Conservation (phyloP, 1,140 invertebrate genomes). For the Meloidogyne hapla region DNA sequence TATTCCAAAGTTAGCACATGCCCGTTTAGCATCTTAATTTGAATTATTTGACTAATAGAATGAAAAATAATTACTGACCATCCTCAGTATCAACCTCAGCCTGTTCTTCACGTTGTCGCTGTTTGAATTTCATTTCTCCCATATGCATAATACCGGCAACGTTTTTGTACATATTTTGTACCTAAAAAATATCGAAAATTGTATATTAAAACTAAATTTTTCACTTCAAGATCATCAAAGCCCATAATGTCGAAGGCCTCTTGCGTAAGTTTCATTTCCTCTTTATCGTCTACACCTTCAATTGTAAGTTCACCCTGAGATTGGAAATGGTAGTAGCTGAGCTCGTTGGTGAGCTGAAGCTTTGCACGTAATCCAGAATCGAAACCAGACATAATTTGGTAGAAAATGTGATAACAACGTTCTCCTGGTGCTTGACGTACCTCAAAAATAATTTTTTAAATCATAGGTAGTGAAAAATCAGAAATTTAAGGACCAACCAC, state of each 20-base stretch:
- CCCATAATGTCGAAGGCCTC: constrained; percentile 89
- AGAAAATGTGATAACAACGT: constrained; percentile 99
- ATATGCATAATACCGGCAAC: constrained; percentile 96
- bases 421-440: constrained; percentile 87
- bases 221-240: constrained; percentile 78
- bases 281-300: constrained; percentile 90
- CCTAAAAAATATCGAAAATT: constrained; percentile 68
- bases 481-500: constrained; percentile 77
- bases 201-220: background rate
- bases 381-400: constrained; percentile 96
- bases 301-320: constrained; percentile 88
- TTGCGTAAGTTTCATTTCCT: constrained; percentile 87
- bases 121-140: constrained; percentile 90
- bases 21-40: constrained; percentile 67
- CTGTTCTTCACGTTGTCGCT: constrained; percentile 98
- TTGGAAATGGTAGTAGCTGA: constrained; percentile 72
- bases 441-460: background rate
- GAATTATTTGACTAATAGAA: background rate
- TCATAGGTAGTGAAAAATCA: background rate
- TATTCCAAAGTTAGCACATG: constrained; percentile 69
- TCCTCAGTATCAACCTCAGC: constrained; percentile 91
- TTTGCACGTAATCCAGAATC: constrained; percentile 74
- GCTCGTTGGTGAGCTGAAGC: constrained; percentile 60
- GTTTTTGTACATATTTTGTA: constrained; percentile 91
- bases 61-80: constrained; percentile 35